Conservation (phyloP, 1,140 invertebrate species). For the Pygmarrhopalites habei region DNA sequence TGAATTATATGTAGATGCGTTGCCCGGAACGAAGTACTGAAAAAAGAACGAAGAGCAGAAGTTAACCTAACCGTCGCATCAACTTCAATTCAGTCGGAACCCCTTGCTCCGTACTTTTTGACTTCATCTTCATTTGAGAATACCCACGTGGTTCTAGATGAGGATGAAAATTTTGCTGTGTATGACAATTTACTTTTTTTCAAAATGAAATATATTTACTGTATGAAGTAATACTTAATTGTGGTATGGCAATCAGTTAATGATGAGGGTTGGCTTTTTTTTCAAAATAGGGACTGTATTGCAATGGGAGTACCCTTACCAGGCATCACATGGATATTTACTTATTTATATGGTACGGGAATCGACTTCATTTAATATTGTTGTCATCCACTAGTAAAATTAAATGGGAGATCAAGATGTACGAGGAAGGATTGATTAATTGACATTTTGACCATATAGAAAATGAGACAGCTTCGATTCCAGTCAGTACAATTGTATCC, state of each 20-base stretch:
- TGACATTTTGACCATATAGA: conserved; percentile 11
- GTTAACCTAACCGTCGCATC: conserved; percentile 15
- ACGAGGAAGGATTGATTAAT: conserved; percentile 3
- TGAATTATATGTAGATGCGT: too few species aligned
- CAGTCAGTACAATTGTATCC: conserved; percentile 13
- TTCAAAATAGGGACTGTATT: conserved; percentile 29
- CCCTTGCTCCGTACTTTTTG: conserved; percentile 9
- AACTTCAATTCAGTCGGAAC: conserved; percentile 15
- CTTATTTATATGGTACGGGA: conserved; percentile 21
- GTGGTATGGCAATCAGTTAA: too few species aligned
- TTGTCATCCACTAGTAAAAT: too few species aligned
- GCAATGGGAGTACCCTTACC: conserved; percentile 19
- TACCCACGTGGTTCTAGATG: conserved; percentile 21
- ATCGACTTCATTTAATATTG: too few species aligned
- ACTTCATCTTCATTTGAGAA: not conserved
- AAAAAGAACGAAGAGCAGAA: conserved; percentile 11
- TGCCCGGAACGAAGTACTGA: conserved; percentile 17
- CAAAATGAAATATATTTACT: too few species aligned
- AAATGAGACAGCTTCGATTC: conserved; percentile 12
- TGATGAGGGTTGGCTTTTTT: too few species aligned
- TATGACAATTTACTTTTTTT: too few species aligned
- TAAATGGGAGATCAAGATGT: too few species aligned
- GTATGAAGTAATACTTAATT: too few species aligned
- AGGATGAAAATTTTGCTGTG: conserved; percentile 20
- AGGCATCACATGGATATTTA: conserved; percentile 23